These are phyloP conservation scores for Hylyphantes graminicola DNA, from an alignment of 1,140 invertebrate species.

Conservation along the genomic window DNA sequence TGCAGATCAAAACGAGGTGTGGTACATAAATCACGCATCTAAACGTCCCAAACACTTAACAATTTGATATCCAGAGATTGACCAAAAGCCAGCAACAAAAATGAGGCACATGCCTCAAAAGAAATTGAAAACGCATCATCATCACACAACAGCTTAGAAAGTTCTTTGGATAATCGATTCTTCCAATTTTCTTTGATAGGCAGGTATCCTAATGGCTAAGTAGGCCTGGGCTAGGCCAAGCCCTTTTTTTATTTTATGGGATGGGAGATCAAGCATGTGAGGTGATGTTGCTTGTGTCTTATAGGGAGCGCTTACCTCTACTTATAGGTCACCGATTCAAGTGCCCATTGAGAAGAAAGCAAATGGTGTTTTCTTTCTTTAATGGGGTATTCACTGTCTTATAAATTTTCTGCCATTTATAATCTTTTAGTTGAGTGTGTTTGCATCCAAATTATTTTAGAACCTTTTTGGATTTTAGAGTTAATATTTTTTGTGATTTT, in stretches of 20 bases:
- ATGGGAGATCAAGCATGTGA: background rate
- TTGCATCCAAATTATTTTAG: too few species aligned
- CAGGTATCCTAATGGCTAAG: conserved; percentile 46
- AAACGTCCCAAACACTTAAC: too few species aligned
- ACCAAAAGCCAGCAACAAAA: background rate
- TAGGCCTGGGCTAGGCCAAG: conserved; percentile 31
- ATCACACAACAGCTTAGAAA: background rate
- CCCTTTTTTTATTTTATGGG: conserved; percentile 4
- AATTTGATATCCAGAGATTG: too few species aligned
- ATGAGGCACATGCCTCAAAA: background rate
- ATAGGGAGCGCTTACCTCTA: background rate
- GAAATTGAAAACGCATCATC: conserved; percentile 31
- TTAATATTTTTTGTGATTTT: too few species aligned
- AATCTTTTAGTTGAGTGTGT: too few species aligned
- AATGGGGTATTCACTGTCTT: too few species aligned
- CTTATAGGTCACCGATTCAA: conserved; percentile 16
- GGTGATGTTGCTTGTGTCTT: background rate
- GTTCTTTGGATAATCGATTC: conserved; percentile 52
- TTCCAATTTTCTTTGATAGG: conserved; percentile 47
- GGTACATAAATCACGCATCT: too few species aligned
- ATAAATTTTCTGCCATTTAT: too few species aligned
- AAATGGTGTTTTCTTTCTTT: too few species aligned
- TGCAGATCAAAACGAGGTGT: too few species aligned
- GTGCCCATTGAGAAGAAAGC: too few species aligned
- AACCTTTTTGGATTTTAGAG: too few species aligned